Evolutionary conservation across 2,888 invertebrate species (phyloP), one percentile per base, ranked within the genome.

Genomic region (Augochlorella aurata): DNA sequence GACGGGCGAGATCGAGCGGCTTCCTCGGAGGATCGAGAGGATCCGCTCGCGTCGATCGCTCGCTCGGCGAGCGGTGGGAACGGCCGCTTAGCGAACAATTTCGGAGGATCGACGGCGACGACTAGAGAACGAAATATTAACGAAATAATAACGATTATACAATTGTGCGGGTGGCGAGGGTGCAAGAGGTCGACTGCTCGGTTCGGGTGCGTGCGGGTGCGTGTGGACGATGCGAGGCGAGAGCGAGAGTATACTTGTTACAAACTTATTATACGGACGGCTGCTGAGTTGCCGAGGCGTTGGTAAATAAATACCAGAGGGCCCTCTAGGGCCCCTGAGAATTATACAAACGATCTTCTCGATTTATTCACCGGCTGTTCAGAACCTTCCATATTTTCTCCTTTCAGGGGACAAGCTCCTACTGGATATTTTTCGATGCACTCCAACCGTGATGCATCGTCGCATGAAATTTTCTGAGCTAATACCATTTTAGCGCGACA

Each of bases 181-280:
- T 82, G 78, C 66, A 54, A 58, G 74, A 81, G 66, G 29, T 67
- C 74, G 83, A 77, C 54, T 58, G 54, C 54, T 58, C 54, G 54
- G 54, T 58, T 24, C 81, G 75, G 75, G 72, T 79, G 85, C 61
- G 82, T 77, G 79, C 72, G 82, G 66, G 81, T 83, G 82, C 82
- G 82, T 67, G 83, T 76, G 82, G 70, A 73, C 74, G 74, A 77
- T 77, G 86, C 68, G 61, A 61, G 61, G 29, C 61, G 29, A 61
- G 82, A 70, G 65, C 50, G 73, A 82, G 79, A 86, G 76, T 87
- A 58, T 58, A 86, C 86, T 89, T 89, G 90, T 89, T 90, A 89
- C 85, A 90, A 81, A 89, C 84, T 90, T 90, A 90, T 89, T 87
- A 90, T 86, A 83, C 85, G 86, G 86, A 88, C 76, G 88, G 90